Percentiles rank a stretch among this genome's conserved stretches.
Evolutionary conservation across 2,113 vertebrate species (phyloP).

Genomic region (Chionis minor): DNA sequence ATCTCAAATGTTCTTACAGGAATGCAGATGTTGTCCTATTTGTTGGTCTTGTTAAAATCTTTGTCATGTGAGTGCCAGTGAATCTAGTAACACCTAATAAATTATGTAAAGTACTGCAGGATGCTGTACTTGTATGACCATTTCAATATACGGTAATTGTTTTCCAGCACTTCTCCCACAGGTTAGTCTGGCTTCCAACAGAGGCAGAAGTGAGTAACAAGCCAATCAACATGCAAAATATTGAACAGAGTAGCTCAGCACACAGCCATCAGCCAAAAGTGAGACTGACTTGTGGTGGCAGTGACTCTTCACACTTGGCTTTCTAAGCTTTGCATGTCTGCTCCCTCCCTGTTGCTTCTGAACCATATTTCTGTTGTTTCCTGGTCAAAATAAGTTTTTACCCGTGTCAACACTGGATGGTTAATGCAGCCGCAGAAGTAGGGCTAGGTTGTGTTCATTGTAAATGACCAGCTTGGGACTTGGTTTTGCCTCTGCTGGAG

Average conservation of each 20-base stretch:
- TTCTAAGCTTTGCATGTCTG: not conserved
- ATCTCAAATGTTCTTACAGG: constrained; percentile 3
- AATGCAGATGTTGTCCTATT: constrained; percentile 44
- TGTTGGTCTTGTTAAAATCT: constrained; percentile 38
- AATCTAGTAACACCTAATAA: constrained; percentile 51
- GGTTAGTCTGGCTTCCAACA: constrained; percentile 64
- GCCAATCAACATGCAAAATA: constrained; percentile 61
- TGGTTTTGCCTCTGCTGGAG: not conserved
- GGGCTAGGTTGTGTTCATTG: not conserved
- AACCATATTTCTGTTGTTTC: not conserved
- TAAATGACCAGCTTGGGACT: not conserved
- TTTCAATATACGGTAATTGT: constrained; percentile 52
- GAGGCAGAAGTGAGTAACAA: constrained; percentile 67
- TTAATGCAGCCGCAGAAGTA: not conserved
- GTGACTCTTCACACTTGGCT: not conserved
- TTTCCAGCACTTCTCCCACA: constrained; percentile 56
- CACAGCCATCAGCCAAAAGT: not conserved
- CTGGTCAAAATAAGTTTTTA: not conserved
- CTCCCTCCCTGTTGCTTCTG: not conserved
- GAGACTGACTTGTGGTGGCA: not conserved
- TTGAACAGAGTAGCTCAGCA: constrained; percentile 23
- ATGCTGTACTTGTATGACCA: constrained; percentile 33
- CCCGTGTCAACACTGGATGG: not conserved
- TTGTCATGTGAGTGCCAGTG: constrained; percentile 18
- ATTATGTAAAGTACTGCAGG: constrained; percentile 60